Base-by-base conservation (phyloP, 2,797 vertebrate species). In the Paedocypris micromegethes region DNA sequence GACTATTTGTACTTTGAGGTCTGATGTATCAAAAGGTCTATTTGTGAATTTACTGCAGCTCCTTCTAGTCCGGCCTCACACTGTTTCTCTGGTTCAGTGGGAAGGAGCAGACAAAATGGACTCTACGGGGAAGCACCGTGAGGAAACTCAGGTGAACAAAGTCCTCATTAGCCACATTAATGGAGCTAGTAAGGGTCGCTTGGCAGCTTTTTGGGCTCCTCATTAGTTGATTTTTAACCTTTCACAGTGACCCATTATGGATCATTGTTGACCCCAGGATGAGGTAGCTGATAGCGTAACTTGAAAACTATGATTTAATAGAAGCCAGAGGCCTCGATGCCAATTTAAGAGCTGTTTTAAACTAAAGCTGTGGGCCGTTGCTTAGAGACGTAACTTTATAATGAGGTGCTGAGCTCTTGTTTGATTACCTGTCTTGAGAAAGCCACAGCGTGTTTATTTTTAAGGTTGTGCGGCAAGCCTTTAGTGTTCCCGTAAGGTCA, bases 211-310 rank as follows among this genome's bases (percentile, higher is more conserved):
- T 70, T 42, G 5, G 4, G 39, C 63, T 58, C 40, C 47, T 54
- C 51, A 47, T 54, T 68, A 64, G 70, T 40, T 69, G 74, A 70
- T 63, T 65, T 23, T 75, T 68, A 75, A 78, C 67, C 73, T 66
- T 75, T 67, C 6, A 8, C 62, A 51, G 57, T 47, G 62, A 75
- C 56, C 68, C 69, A 66, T 72, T 68, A 69, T 72, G 68, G 66
- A 70, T 66, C 66, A 55, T 55, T 38, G 66, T 56, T 64, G 70
- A 72, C 59, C 63, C 47, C 52, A 66, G 45, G 42, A 57, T 57
- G 37, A 53, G 41, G 50, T 65, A 44, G 63, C 59, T 50, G 51
- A 9, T 62, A 64, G 6, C 52, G 6, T 56, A 62, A 63, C 45
- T 42, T 5, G 43, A 39, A 67, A 62, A 66, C 66, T 56, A 8